Percentiles rank a stretch among this genome's conserved stretches.
Conservation (phyloP, 2,113 vertebrate genomes). For the Cephalopterus ornatus region DNA sequence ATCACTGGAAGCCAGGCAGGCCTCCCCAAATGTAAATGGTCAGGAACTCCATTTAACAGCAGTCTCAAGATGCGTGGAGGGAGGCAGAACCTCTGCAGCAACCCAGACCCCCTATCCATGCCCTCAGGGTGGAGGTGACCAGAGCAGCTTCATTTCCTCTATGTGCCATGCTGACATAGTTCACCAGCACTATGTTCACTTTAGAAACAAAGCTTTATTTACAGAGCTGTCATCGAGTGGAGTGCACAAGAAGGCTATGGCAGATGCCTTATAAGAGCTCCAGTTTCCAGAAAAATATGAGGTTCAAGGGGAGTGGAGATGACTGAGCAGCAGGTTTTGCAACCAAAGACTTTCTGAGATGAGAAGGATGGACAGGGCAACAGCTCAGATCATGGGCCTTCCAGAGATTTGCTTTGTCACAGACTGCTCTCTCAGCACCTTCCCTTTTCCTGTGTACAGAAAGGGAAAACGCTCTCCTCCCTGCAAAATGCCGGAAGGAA, state of each 20-base stretch:
- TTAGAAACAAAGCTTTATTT: neutral
- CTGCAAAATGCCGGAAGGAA: neutral
- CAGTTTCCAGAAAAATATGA: neutral
- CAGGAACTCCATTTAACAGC: neutral
- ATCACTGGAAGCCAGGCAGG: rapidly evolving
- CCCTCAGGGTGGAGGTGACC: neutral
- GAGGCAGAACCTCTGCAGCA: neutral
- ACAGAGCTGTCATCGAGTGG: neutral
- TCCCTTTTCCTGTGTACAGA: neutral
- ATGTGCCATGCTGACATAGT: rapidly evolving
- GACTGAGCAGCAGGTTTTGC: neutral
- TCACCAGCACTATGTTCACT: neutral
- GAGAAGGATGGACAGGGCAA: rapidly evolving
- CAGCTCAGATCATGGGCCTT: rapidly evolving
- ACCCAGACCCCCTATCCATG: rapidly evolving
- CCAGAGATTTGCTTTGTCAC: neutral
- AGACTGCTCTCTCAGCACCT: rapidly evolving
- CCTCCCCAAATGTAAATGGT: neutral
- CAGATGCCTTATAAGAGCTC: neutral
- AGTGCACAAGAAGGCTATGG: neutral
- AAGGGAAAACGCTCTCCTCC: neutral
- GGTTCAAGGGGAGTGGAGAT: neutral
- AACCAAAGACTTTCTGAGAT: neutral
- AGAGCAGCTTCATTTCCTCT: neutral
- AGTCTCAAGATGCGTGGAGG: neutral